phyloP scores from a whole-genome alignment of 2,797 vertebrate genomes.

The Galago senegalensis region DNA sequence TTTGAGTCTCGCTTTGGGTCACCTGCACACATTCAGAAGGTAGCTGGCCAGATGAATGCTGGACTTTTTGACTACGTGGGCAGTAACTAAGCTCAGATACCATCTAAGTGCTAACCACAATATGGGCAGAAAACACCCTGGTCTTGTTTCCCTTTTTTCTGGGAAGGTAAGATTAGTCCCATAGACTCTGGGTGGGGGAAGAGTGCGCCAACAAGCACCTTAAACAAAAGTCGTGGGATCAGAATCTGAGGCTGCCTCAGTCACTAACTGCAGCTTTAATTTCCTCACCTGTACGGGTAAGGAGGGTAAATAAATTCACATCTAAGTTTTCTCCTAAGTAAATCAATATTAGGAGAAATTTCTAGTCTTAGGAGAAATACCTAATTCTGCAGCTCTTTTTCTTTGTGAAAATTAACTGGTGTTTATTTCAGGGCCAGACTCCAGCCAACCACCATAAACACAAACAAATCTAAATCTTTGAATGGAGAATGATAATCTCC shows the following conservation, averaged over 20 bases:
- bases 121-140: neutral
- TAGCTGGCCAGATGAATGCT: neutral
- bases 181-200: neutral
- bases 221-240: neutral
- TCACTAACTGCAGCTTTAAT: neutral
- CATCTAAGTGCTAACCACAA: neutral
- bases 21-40: neutral
- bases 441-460: neutral
- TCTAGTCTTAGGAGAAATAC: neutral
- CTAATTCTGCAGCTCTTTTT: neutral
- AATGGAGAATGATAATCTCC: neutral
- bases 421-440: neutral
- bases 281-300: neutral
- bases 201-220: neutral
- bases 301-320: neutral
- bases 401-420: slow-evolving; percentile 46
- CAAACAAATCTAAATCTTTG: neutral
- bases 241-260: neutral
- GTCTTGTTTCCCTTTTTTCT: neutral
- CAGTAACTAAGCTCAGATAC: neutral
- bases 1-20: neutral
- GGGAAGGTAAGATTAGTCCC: neutral
- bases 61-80: neutral
- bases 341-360: too few relatives aligned
- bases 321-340: neutral